Percentiles rank a stretch among this genome's conserved stretches.
These are phyloP conservation scores for Pristionchus arcanus DNA, from an alignment of 2,888 invertebrate species.

Conservation along the genomic window DNA sequence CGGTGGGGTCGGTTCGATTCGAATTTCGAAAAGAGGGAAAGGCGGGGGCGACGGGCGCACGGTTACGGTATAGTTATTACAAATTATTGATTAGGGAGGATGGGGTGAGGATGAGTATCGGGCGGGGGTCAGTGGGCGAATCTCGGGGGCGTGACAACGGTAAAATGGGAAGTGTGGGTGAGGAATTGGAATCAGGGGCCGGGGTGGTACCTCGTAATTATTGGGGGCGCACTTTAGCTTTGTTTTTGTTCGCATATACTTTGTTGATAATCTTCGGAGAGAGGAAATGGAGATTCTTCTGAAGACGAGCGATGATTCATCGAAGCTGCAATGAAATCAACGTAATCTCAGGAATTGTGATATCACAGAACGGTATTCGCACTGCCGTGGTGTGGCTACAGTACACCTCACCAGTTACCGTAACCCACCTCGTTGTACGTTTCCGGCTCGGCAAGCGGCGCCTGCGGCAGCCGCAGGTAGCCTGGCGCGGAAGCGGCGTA, in stretches of 20 bases:
- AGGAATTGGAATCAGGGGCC: constrained; percentile 6
- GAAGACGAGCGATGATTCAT: neutral
- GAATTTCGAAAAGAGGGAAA: neutral
- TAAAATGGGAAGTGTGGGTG: neutral
- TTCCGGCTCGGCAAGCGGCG: constrained; percentile 76
- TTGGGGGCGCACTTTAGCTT: neutral
- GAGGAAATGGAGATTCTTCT: no score
- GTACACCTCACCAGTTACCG: neutral
- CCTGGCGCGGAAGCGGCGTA: constrained; percentile 77
- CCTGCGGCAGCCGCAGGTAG: constrained; percentile 78
- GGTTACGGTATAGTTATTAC: constrained; percentile 42
- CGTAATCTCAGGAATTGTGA: neutral
- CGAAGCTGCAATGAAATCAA: neutral
- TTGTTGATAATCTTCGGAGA: neutral
- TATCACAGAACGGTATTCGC: neutral
- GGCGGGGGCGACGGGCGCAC: neutral
- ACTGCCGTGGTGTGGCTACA: neutral
- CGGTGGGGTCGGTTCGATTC: neutral
- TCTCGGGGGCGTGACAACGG: neutral
- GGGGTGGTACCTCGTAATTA: neutral
- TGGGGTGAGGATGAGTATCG: neutral
- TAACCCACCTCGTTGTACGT: constrained; percentile 62
- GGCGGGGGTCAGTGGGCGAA: neutral
- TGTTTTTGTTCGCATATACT: neutral
- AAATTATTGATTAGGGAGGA: constrained; percentile 1